Percentiles rank a stretch among this genome's conserved stretches.
Evolutionary conservation across 2,888 invertebrate genomes (phyloP).

Genomic region (Spodoptera littoralis): DNA sequence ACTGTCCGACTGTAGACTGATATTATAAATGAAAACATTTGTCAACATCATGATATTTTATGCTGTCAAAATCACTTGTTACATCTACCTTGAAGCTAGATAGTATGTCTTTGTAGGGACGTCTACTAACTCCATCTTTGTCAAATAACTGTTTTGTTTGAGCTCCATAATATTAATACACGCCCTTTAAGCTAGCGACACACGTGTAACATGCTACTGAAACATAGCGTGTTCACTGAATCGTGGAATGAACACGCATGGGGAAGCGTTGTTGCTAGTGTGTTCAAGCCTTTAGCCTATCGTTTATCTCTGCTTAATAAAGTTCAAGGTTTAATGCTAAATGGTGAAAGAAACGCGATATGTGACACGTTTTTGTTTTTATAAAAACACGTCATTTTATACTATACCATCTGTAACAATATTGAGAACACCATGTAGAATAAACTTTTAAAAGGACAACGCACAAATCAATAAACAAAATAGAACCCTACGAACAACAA

Average conservation of each 20-base stretch:
- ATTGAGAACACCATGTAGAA: no score
- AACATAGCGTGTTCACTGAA: constrained; percentile 16
- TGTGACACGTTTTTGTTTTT: constrained; percentile 13
- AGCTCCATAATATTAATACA: constrained; percentile 9
- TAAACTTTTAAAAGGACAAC: neutral
- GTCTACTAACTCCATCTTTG: constrained; percentile 21
- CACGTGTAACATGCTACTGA: neutral
- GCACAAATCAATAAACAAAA: constrained; percentile 9
- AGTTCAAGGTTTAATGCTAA: constrained; percentile 32
- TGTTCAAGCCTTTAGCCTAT: constrained; percentile 8
- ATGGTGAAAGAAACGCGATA: neutral
- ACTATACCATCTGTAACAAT: no score
- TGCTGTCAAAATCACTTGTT: constrained; percentile 12
- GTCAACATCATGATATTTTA: constrained; percentile 24
- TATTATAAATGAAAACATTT: constrained; percentile 29
- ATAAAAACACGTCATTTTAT: neutral
- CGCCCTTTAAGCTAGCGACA: constrained; percentile 16
- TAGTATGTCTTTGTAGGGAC: constrained; percentile 10
- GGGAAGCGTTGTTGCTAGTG: constrained; percentile 20
- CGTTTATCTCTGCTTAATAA: constrained; percentile 7
- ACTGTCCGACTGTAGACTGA: constrained; percentile 1
- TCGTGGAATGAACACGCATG: constrained; percentile 14
- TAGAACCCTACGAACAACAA: neutral
- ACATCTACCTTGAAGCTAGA: constrained; percentile 16
- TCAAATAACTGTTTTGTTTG: constrained; percentile 36